phyloP scores from a whole-genome alignment of 2,888 invertebrate genomes.

The Andrena haemorrhoa region DNA sequence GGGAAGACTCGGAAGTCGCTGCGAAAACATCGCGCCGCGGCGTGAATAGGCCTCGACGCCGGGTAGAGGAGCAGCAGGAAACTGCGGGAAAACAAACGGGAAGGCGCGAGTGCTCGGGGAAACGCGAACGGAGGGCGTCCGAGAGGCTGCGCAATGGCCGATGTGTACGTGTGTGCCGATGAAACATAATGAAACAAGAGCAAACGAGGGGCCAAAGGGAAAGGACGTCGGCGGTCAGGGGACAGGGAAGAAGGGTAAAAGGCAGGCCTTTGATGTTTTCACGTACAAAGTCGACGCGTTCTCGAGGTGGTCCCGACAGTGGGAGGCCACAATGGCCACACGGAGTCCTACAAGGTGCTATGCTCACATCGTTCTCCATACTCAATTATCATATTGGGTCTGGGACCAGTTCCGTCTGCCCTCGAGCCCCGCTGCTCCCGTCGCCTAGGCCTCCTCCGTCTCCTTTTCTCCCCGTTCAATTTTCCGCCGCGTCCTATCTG shows the following conservation, averaged over 20 bases:
- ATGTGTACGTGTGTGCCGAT: slow-evolving; percentile 20
- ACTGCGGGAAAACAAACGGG: slow-evolving; percentile 57
- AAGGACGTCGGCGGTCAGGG: slow-evolving; percentile 32
- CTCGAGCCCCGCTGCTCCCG: slow-evolving; percentile 44
- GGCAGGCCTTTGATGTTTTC: slow-evolving; percentile 71
- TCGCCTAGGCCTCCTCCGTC: slow-evolving; percentile 36
- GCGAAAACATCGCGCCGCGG: slow-evolving; percentile 11
- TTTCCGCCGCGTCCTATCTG: slow-evolving; percentile 46
- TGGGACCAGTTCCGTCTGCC: slow-evolving; percentile 75
- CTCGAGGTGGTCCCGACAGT: slow-evolving; percentile 70
- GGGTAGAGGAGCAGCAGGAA: slow-evolving; percentile 31
- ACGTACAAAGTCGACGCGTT: slow-evolving; percentile 70
- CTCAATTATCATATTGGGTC: slow-evolving; percentile 81
- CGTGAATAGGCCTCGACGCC: background rate
- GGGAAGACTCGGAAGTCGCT: slow-evolving; percentile 10
- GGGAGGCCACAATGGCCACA: slow-evolving; percentile 74
- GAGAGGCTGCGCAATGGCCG: background rate
- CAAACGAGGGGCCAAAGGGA: slow-evolving; percentile 46
- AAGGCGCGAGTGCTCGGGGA: slow-evolving; percentile 30
- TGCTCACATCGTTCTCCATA: slow-evolving; percentile 79
- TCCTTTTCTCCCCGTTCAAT: slow-evolving; percentile 29
- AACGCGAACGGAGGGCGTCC: slow-evolving; percentile 12
- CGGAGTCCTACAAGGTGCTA: slow-evolving; percentile 78
- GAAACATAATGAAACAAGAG: slow-evolving; percentile 63
- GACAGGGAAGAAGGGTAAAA: slow-evolving; percentile 36